These are phyloP conservation scores for Vulpes lagopus DNA, from an alignment of 2,113 vertebrate species.

Conservation along the genomic window DNA sequence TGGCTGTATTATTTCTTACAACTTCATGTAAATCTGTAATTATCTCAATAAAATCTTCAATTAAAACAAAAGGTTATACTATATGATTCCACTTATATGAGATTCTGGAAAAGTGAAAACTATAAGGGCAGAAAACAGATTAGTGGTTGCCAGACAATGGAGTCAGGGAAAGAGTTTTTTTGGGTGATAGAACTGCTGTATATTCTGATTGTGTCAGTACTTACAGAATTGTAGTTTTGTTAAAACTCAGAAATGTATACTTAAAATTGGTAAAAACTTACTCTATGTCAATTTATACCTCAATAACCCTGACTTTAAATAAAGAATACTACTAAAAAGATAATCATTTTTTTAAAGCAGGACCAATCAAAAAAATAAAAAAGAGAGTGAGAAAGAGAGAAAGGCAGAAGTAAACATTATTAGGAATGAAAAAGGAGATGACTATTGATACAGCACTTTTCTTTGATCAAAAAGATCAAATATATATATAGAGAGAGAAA, in stretches of 20 bases:
- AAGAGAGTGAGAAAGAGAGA: background rate
- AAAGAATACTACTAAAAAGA: background rate
- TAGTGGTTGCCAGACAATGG: background rate
- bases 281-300: background rate
- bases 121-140: background rate
- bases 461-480: background rate
- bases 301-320: background rate
- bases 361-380: background rate
- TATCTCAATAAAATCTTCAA: background rate
- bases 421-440: background rate
- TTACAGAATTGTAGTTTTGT: background rate
- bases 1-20: background rate
- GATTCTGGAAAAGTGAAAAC: constrained; percentile 4
- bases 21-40: background rate
- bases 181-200: background rate
- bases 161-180: background rate
- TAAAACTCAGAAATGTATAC: constrained; percentile 42
- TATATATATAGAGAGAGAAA: background rate
- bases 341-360: background rate
- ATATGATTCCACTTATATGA: background rate
- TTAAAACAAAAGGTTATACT: background rate
- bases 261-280: constrained; percentile 24
- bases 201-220: background rate
- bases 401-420: background rate
- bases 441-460: background rate